Base-by-base conservation (phyloP, 2,888 invertebrate species). In the Acronicta psi region DNA sequence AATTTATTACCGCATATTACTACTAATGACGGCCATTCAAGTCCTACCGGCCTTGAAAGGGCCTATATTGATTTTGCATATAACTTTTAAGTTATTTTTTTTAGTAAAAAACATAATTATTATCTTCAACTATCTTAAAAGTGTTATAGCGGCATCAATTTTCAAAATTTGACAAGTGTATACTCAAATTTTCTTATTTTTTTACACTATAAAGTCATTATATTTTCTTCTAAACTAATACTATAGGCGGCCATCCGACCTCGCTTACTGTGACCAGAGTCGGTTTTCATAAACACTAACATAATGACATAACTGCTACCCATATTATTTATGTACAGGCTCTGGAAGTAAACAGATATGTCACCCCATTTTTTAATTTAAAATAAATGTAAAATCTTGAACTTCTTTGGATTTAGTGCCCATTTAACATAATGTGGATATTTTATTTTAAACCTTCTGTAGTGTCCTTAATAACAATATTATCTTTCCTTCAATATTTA, bases 201-300 rank as follows among this genome's bases (percentile, higher is more conserved):
- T 59, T 66, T 58, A 69, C 55, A 60, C 57, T 61, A 71, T 60
- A 71, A 73, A 69, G 77, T 77, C 73, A 70, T 76, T 73, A 75
- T 73, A 4, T 20, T 20, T 69, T 75, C 42, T 66, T 56, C 81
- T 82, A 86, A 75, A 78, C 85, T 92, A 90, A 87, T 74, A 81
- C 91, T 92, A 93, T 92, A 93, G 93, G 92, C 92, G 93, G 93
- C 89, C 90, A 85, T 81, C 86, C 86, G 86, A 91, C 90, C 90
- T 87, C 75, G 81, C 77, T 79, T 81, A 75, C 85, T 81, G 85
- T 89, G 88, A 90, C 87, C 91, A 87, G 84, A 88, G 88, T 90
- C 89, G 84, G 84, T 80, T 81, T 75, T 64, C 85, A 88, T 87
- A 88, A 56, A 80, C 29, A 69, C 85, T 86, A 86, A 75, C 70